Percentiles rank a stretch among this genome's conserved stretches.
These are phyloP conservation scores for Lynx canadensis DNA, from an alignment of 2,113 vertebrate species.

Conservation along the genomic window DNA sequence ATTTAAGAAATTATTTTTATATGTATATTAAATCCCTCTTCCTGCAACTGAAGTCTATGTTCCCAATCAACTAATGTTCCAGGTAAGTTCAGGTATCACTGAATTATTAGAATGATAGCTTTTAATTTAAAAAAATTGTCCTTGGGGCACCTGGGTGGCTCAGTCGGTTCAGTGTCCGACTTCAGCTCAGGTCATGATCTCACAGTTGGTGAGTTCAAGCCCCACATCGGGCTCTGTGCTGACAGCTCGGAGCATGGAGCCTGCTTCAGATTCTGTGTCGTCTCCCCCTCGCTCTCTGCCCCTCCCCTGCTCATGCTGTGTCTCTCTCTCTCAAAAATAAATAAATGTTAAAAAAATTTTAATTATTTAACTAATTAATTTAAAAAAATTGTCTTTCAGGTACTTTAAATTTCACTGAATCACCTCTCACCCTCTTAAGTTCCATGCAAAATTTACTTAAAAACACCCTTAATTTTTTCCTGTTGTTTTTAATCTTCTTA, in stretches of 20 bases:
- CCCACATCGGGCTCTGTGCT: too few species aligned
- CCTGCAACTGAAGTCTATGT: background rate
- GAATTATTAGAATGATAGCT: background rate
- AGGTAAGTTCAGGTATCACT: background rate
- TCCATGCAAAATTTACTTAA: background rate
- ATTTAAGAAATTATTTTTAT: background rate
- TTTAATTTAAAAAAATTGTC: background rate
- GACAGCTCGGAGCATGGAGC: too few species aligned
- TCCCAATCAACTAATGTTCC: background rate
- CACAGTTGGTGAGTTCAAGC: too few species aligned
- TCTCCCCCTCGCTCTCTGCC: too few species aligned
- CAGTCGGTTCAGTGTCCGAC: too few species aligned
- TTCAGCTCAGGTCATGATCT: too few species aligned
- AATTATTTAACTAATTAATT: background rate
- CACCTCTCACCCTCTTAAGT: background rate
- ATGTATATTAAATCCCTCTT: constrained; percentile 21
- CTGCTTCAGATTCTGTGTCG: too few species aligned
- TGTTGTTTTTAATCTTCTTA: background rate
- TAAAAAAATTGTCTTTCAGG: background rate
- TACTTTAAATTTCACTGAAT: constrained; percentile 28
- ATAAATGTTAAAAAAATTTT: too few species aligned
- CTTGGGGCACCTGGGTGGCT: too few species aligned
- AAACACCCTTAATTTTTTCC: background rate
- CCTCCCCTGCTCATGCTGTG: too few species aligned
- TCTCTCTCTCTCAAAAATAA: too few species aligned